Conservation (phyloP, 2,113 vertebrate genomes). For the Zosterops pallidus region DNA sequence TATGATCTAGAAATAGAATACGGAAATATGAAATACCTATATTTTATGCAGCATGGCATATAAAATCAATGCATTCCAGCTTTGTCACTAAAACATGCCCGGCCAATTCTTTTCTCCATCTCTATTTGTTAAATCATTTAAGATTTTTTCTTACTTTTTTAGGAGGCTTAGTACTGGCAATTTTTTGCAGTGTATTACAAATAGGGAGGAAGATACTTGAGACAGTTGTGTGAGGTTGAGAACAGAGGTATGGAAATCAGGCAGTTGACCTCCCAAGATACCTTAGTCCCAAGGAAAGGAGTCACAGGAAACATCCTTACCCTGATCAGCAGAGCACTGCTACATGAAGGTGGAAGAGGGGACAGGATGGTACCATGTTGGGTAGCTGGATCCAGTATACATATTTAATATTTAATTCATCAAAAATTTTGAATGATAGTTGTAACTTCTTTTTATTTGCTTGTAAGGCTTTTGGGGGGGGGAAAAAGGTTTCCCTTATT, state of each 20-base stretch:
- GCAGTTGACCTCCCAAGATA: background rate
- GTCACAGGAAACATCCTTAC: accelerated
- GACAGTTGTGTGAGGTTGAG: background rate
- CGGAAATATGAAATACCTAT: background rate
- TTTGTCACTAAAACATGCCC: background rate
- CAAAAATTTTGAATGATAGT: background rate
- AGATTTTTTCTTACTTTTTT: background rate
- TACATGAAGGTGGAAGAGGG: background rate
- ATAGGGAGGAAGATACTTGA: background rate
- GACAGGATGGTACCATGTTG: background rate
- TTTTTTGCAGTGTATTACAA: background rate
- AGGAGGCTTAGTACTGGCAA: background rate
- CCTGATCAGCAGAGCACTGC: accelerated
- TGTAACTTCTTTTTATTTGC: background rate
- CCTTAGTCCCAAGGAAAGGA: background rate
- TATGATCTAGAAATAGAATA: background rate
- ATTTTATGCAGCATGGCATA: background rate
- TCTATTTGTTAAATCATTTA: background rate
- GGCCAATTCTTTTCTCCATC: background rate
- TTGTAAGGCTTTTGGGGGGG: background rate
- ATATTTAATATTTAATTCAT: background rate
- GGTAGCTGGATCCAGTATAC: background rate
- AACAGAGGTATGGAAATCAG: background rate
- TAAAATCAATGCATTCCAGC: background rate
- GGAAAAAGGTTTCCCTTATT: background rate